Percentiles rank a stretch among this genome's conserved stretches.
Evolutionary conservation across 2,797 vertebrate genomes (phyloP).

Genomic region (Tarsius wallacei): DNA sequence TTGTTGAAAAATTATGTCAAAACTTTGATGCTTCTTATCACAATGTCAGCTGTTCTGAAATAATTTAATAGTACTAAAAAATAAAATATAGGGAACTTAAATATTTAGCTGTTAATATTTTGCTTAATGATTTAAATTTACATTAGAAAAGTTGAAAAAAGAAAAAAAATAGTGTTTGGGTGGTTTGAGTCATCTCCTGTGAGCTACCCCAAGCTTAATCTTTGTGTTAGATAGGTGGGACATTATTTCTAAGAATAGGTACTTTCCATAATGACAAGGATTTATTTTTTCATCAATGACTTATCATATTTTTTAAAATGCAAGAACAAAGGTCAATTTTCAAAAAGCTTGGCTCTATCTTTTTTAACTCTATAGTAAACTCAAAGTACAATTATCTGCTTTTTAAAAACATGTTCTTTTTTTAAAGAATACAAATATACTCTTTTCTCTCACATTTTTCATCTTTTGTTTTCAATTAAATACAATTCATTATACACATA

Average conservation of each 20-base stretch:
- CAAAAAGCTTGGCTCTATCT: not conserved
- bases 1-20: not conserved
- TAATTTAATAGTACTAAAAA: constrained; percentile 35
- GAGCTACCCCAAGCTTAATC: not conserved
- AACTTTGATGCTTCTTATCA: constrained; percentile 6
- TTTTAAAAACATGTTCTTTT: constrained; percentile 11
- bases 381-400: not conserved
- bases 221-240: not conserved
- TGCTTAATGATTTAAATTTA: not conserved
- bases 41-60: constrained; percentile 4
- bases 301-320: not conserved
- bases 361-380: not conserved
- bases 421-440: not conserved
- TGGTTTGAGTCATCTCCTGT: not conserved
- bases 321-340: not conserved
- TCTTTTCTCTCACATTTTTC: not conserved
- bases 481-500: not conserved
- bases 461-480: constrained; percentile 34
- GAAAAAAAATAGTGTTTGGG: not conserved
- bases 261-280: constrained; percentile 18
- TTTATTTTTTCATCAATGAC: not conserved
- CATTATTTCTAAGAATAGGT: not conserved
- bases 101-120: not conserved
- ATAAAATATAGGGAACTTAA: not conserved
- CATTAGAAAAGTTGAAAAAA: not conserved